Evolutionary conservation across 2,888 invertebrate species (phyloP), one percentile per base, ranked within the genome.

Genomic region (Leucophora obtusa): DNA sequence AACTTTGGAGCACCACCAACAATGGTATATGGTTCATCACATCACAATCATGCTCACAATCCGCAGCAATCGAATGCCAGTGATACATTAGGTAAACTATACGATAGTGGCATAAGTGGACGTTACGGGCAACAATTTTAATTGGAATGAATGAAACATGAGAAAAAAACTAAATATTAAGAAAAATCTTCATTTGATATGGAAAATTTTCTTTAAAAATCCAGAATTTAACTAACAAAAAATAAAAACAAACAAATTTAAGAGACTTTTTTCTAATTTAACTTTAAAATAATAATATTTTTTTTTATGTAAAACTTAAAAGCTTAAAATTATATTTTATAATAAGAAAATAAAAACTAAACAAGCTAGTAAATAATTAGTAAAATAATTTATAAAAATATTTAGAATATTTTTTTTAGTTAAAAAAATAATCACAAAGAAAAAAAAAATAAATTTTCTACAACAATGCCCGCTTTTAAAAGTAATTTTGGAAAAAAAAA

Each of bases 51-150:
- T 33, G 66, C 21, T 14, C 84, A 85, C 62, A 86, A 86, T 38
- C 79, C 83, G 43, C 81, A 75, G 21, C 63, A 63, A 93, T 95
- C 88, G 92, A 95, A 93, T 83, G 93, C 87, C 83, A 87, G 87
- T 84, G 95, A 94, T 89, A 94, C 94, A 87, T 93, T 96, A 86
- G 96, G 96, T 92, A 97, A 96, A 92, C 93, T 96, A 86, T 97
- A 96, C 92, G 96, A 96, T 91, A 93, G 94, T 89, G 95, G 95
- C 88, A 96, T 96, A 91, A 93, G 94, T 84, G 95, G 89, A 82
- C 93, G 90, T 84, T 90, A 90, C 83, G 89, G 90, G 43, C 89
- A 89, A 63, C 90, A 90, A 84, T 90, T 86, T 85, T 88, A 87
- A 84, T 28, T 8, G 50, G 7, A 53, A 38, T 9, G 4, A 33